Base-by-base conservation (phyloP, 2,888 invertebrate species). In the Desoria tigrina region DNA sequence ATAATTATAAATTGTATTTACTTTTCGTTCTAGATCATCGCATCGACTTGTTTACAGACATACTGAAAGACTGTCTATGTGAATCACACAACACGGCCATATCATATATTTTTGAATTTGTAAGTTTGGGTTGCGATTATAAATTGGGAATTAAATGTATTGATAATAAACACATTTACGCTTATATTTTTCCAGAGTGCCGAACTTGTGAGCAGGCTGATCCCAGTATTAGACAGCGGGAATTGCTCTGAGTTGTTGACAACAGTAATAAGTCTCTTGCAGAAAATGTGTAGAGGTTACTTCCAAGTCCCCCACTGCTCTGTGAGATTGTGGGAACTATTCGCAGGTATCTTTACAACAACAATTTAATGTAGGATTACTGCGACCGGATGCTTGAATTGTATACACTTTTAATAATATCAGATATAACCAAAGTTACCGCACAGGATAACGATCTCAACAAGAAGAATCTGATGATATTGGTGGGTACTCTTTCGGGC, bases 21-120 rank as follows among this genome's bases (percentile, higher is more conserved):
- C 42, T 60, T 37, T 16, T 70, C 7, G 53, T 6, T 53, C 3
- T 51, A 73, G 74, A 67, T 42, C 61, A 68, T 24, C 55, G 53
- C 21, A 18, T 58, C 0, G 66, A 69, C 4, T 18, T 70, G 14
- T 68, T 73, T 26, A 42, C 9, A 1, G 68, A 66, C 9, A n/a
- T 72, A 11, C 4, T 70, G 2, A 58, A 58, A 14, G 70, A 71
- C 42, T 67, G 67, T n/a, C 26, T 53, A 1, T 24, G n/a, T 9
- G 65, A 71, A 56, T 37, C 32, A 11, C 66, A 51, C 42, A 51
- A n/a, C 16, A 54, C 58, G 45, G 53, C 61, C 9, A 65, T 70
- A 49, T 66, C 67, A 6, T 69, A 63, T 49, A 42, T 69, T 18
- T 73, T 74, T 57, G 71, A 73, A 26, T 56, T 69, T 50, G 74